Conservation (phyloP, 1,140 invertebrate species). For the Atta cephalotes region DNA sequence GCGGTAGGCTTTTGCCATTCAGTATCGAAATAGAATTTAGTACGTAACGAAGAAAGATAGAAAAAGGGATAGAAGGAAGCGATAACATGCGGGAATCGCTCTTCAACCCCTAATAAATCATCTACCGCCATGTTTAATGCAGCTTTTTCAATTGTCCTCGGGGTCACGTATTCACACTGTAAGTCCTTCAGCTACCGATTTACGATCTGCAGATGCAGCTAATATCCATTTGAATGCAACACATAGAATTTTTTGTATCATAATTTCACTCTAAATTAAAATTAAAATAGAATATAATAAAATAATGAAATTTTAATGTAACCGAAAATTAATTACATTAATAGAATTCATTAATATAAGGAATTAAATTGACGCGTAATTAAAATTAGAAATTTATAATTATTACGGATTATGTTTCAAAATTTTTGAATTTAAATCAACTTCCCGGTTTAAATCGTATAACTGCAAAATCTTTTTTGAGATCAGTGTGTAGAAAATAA, state of each 20-base stretch:
- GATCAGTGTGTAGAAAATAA: conserved; percentile 28
- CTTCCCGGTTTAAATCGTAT: neutral
- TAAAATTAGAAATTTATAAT: neutral
- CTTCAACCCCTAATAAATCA: conserved; percentile 68
- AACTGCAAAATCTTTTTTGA: conserved; percentile 25
- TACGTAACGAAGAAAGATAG: neutral
- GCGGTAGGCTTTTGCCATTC: conserved; percentile 47
- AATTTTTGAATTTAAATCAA: neutral
- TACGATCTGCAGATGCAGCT: conserved; percentile 6
- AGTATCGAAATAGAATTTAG: conserved; percentile 59
- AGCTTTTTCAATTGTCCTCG: conserved; percentile 76
- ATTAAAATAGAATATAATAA: neutral
- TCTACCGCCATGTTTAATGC: conserved; percentile 72
- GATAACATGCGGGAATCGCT: conserved; percentile 14
- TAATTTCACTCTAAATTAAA: neutral
- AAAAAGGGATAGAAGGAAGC: conserved; percentile 4
- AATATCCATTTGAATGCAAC: neutral
- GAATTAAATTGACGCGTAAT: neutral
- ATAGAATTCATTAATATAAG: neutral
- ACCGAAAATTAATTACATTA: neutral
- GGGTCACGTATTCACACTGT: conserved; percentile 43
- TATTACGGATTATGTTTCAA: neutral
- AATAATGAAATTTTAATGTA: neutral
- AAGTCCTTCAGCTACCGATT: conserved; percentile 61
- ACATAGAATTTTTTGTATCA: neutral